Base-by-base conservation (phyloP, 2,797 vertebrate species). In the Vultur gryphus region DNA sequence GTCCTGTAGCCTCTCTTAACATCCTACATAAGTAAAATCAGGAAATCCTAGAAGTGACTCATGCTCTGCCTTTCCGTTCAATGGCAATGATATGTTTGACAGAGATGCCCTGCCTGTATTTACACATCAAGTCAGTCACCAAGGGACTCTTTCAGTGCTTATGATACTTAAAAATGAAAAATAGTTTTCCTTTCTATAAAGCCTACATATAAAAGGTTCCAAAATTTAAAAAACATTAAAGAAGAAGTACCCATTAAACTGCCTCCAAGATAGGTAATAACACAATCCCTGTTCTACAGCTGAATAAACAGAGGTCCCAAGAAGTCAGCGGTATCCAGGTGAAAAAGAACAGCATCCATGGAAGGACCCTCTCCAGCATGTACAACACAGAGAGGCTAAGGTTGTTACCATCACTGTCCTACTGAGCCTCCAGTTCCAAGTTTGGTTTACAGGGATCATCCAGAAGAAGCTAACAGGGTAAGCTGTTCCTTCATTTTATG, bases 91-190 rank as follows among this genome's bases (percentile, higher is more conserved):
- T 90, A 89, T 1, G 26, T 92, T 91, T 85, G 94, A 96, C 92
- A 94, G 93, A 93, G 90, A 82, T 89, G 84, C 65, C 72, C 71
- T 84, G 92, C 61, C 76, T 93, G 92, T 89, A 91, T 91, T 91
- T 95, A 90, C 76, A 91, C 90, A 95, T 35, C 90, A 55, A 80
- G 43, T 75, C 93, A 90, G 92, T 93, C 96, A 91, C 93, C 95
- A 95, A 90, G 92, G 92, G 94, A 71, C 93, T 94, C 81, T 94
- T 83, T 33, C 90, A 72, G 48, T 75, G 61, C 78, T 67, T 75
- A 28, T 8, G 33, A 75, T n/a, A 84, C 76, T 87, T 81, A 46
- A 78, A 90, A 78, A 94, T 80, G 87, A 96, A 94, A 91, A 95
- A 91, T 28, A 62, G 28, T 89, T 93, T 58, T 90, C 82, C 72